Evolutionary conservation across 1,140 invertebrate genomes (phyloP), one percentile per base, ranked within the genome.

Genomic region (Diachasma alloeum): DNA sequence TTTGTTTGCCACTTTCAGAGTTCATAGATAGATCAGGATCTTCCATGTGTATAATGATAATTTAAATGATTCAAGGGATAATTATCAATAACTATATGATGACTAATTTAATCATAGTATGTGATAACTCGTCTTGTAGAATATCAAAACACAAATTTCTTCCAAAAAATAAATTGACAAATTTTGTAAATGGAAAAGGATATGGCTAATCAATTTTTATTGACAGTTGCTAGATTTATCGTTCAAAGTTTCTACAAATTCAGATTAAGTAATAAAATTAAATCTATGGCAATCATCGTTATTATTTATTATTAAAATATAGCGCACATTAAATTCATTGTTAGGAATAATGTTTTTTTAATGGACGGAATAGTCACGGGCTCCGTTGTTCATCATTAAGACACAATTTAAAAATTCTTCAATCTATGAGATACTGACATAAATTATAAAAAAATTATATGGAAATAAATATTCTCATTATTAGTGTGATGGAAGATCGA

Each of bases 341-440:
- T 19, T 53, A 15, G 5, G 2, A 17, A 53, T 15, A 66, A 36
- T 36, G n/a, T n/a, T 66, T 31, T 70, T 53, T n/a, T n/a, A n/a
- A 22, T 78, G 73, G 77, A 75, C 77, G 77, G 73, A 78, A 66
- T 78, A 72, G 37, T 78, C 59, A 59, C 31, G 77, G 76, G 76
- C 76, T 72, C 10, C 15, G 37, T 17, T 19, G 13, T 75, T 19
- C 1, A 31, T 70, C 6, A n/a, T n/a, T n/a, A 42, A 66, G 42
- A 11, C 37, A 75, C 69, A 70, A 75, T 42, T 69, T 31, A 70
- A 42, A 42, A 66, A 42, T 17, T n/a, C n/a, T 5, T 53, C 3
- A n/a, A 68, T 17, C n/a, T 53, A 53, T 9, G 48, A 53, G 13
- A 4, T 17, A 19, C 6, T 17, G 4, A n/a, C 6, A 53, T 46